Conservation (phyloP, 2,113 vertebrate genomes). For the Petrocephalus zakoni region DNA sequence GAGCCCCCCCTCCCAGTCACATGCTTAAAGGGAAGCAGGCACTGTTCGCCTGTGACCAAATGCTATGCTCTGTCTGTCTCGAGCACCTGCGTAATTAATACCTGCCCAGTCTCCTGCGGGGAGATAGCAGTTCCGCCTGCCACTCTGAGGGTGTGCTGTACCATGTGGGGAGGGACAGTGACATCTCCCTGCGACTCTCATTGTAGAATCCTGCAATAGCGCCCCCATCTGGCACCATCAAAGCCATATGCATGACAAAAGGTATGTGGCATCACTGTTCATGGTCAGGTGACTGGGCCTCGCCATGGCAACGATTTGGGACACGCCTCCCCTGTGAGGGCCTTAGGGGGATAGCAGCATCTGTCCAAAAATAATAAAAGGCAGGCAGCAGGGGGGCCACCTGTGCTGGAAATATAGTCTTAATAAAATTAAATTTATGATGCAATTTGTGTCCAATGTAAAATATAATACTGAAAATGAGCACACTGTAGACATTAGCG, state of each 20-base stretch:
- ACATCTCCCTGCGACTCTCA: neutral
- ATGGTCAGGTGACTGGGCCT: neutral
- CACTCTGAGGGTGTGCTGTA: neutral
- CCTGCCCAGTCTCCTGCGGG: neutral
- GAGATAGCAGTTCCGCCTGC: neutral
- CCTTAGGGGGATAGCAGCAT: neutral
- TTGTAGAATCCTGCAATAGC: neutral
- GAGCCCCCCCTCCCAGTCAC: neutral
- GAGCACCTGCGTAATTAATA: neutral
- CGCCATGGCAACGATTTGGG: neutral
- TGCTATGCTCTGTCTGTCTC: neutral
- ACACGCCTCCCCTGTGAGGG: neutral
- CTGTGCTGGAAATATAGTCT: neutral
- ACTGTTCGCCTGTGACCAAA: neutral
- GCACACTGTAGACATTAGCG: neutral
- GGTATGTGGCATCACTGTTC: neutral
- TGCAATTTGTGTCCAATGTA: neutral
- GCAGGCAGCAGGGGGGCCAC: neutral
- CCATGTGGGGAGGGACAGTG: neutral
- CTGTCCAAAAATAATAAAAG: neutral
- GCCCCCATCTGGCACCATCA: neutral
- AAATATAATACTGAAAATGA: neutral
- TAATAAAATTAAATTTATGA: conserved; percentile 8
- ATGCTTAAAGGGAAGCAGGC: neutral
- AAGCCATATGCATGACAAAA: neutral